Conservation (phyloP, 2,888 invertebrate genomes). For the Heteromyza rotundicornis region DNA sequence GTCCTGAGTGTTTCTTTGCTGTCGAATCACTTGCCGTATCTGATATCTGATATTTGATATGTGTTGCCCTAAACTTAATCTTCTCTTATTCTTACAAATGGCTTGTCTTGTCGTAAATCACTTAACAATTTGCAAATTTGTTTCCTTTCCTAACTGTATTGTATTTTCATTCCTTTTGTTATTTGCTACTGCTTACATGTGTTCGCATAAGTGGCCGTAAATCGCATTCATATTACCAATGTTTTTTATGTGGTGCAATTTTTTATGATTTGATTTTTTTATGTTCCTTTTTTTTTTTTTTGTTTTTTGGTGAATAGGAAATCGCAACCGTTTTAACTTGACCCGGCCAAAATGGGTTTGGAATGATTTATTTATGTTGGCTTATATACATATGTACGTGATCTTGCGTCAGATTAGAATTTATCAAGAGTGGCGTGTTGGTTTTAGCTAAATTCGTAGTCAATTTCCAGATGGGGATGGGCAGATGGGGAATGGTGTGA, state of each 20-base stretch:
- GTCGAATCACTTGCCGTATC: too few species aligned
- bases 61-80: too few species aligned
- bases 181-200: too few species aligned
- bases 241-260: slow-evolving; percentile 32
- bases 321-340: slow-evolving; percentile 39
- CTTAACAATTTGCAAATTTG: slow-evolving; percentile 61
- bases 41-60: too few species aligned
- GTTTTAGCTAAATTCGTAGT: neutral
- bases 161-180: slow-evolving; percentile 32
- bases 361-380: slow-evolving; percentile 55
- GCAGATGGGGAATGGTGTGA: too few species aligned
- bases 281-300: slow-evolving; percentile 5
- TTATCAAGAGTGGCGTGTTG: slow-evolving; percentile 39
- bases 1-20: too few species aligned
- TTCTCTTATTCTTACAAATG: slow-evolving; percentile 56
- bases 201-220: slow-evolving; percentile 56
- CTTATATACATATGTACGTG: slow-evolving; percentile 56
- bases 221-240: slow-evolving; percentile 51
- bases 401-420: slow-evolving; percentile 56
- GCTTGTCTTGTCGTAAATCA: slow-evolving; percentile 62
- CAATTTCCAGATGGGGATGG: slow-evolving; percentile 13
- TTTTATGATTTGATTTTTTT: slow-evolving; percentile 25
- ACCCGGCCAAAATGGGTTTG: slow-evolving; percentile 36
- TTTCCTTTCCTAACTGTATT: slow-evolving; percentile 26
- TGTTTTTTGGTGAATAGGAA: slow-evolving; percentile 7